Percentiles rank a stretch among this genome's conserved stretches.
phyloP scores from a whole-genome alignment of 2,113 vertebrate genomes.

The Pygoscelis adeliae region DNA sequence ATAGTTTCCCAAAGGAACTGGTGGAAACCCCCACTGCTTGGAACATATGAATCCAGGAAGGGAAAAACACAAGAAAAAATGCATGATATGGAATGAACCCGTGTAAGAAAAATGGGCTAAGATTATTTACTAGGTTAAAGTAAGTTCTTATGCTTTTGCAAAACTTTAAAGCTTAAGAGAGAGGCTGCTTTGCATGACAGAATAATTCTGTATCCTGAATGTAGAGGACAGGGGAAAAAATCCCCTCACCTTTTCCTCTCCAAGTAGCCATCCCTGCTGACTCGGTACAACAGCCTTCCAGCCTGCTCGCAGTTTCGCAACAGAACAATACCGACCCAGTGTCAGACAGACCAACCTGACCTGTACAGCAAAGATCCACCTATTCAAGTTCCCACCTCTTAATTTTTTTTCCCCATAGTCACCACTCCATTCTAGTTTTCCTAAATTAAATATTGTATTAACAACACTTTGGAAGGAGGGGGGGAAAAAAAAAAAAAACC shows the following conservation, averaged over 20 bases:
- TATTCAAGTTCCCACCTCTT: neutral
- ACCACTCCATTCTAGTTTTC: neutral
- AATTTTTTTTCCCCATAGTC: neutral
- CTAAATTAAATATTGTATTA: neutral
- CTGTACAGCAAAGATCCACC: neutral
- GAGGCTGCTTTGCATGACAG: neutral
- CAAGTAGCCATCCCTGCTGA: neutral
- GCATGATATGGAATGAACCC: neutral
- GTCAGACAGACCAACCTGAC: neutral
- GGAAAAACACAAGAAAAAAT: neutral
- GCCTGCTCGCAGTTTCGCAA: neutral
- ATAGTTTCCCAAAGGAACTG: slow-evolving; percentile 16
- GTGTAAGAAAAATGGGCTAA: neutral
- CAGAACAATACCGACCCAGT: neutral
- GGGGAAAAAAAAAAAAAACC: neutral
- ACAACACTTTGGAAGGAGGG: neutral
- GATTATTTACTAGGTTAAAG: neutral
- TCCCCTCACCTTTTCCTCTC: neutral
- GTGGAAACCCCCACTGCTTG: neutral
- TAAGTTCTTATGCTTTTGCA: neutral
- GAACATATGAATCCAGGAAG: neutral
- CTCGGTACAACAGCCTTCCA: neutral
- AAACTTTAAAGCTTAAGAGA: neutral
- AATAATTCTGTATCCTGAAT: neutral
- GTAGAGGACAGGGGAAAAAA: neutral